phyloP scores from a whole-genome alignment of 2,113 vertebrate species.

The Nyctibius bracteatus region DNA sequence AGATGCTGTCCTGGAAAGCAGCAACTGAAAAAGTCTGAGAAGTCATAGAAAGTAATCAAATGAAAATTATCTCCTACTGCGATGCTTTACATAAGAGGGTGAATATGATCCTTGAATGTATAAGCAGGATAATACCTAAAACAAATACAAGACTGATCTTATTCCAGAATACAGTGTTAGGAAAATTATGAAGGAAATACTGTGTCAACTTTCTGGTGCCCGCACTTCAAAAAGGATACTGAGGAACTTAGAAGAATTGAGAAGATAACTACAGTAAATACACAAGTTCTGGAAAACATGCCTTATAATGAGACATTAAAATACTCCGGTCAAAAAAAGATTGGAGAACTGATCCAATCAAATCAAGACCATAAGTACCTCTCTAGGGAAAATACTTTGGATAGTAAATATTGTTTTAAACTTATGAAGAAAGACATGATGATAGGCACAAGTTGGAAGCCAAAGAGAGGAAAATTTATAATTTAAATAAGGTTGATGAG shows the following conservation, averaged over 20 bases:
- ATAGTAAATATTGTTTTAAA: neutral
- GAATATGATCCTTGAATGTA: neutral
- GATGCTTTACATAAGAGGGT: neutral
- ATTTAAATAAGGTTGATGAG: neutral
- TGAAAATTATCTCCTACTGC: neutral
- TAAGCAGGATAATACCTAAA: neutral
- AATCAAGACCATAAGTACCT: neutral
- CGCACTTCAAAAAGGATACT: neutral
- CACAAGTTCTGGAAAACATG: neutral
- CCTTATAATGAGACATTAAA: neutral
- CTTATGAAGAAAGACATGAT: neutral
- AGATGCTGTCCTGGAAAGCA: neutral
- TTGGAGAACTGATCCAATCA: neutral
- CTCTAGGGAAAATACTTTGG: neutral
- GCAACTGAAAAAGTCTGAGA: neutral
- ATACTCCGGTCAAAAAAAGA: neutral
- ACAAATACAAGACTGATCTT: neutral
- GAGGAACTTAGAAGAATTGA: neutral
- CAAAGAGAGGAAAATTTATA: neutral
- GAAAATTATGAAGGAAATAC: neutral
- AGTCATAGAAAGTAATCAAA: neutral
- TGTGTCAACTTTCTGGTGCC: neutral
- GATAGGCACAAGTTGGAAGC: neutral
- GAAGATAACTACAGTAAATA: neutral
- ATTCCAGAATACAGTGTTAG: neutral